Conservation (phyloP, 2,113 vertebrate species). For the Perca flavescens region DNA sequence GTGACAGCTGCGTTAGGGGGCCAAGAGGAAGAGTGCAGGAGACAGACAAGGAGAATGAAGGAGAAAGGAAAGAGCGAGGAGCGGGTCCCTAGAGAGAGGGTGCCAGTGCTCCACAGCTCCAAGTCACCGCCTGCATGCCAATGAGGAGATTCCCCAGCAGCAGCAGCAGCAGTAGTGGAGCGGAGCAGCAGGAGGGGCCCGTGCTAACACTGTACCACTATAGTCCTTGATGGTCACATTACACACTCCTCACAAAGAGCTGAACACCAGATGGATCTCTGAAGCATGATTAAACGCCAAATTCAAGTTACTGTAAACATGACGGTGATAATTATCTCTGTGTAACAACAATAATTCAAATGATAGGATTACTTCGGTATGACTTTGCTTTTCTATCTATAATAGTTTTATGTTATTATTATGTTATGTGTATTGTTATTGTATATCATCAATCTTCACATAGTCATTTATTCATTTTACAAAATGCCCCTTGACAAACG, state of each 20-base stretch:
- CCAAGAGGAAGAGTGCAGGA: slow-evolving; percentile 45
- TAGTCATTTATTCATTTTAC: background rate
- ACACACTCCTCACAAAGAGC: slow-evolving; percentile 53
- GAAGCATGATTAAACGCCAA: slow-evolving; percentile 6
- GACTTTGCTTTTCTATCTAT: background rate
- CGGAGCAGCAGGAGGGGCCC: slow-evolving; percentile 68
- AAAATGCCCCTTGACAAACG: background rate
- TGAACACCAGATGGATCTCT: slow-evolving; percentile 31
- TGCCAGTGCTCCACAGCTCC: slow-evolving; percentile 75
- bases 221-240: slow-evolving; percentile 63
- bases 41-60: slow-evolving; percentile 75
- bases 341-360: background rate
- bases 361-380: background rate
- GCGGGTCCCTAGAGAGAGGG: slow-evolving; percentile 79
- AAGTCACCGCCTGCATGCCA: slow-evolving; percentile 81
- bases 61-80: slow-evolving; percentile 66
- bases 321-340: slow-evolving; percentile 8
- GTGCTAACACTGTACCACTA: slow-evolving; percentile 63
- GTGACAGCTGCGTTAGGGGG: slow-evolving; percentile 75
- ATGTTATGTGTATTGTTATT: too few relatives aligned
- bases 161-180: slow-evolving; percentile 39
- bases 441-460: background rate
- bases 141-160: slow-evolving; percentile 83
- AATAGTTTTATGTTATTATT: background rate
- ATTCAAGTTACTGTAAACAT: slow-evolving; percentile 35